A percentile compares a stretch with the other conserved stretches of the same genome.
phyloP scores from a whole-genome alignment of 2,797 vertebrate genomes.

The Gobio occitaniae region DNA sequence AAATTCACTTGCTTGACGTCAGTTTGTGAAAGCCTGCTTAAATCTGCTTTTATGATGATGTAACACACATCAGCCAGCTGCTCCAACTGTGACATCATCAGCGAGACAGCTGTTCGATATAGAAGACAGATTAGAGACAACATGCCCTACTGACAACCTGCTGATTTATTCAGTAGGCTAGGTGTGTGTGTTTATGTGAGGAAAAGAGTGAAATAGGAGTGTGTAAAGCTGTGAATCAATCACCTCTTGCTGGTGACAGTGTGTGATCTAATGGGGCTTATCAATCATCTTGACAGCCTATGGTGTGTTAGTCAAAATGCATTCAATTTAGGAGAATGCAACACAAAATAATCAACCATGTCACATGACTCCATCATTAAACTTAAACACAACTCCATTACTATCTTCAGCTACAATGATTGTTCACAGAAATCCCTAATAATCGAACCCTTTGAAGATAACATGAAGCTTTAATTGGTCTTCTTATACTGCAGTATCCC shows the following conservation, averaged over 20 bases:
- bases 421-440: neutral
- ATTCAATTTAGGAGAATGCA: conserved; percentile 1
- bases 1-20: neutral
- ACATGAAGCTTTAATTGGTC: neutral
- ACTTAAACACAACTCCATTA: conserved; percentile 19
- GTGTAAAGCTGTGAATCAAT: conserved; percentile 15
- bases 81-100: conserved; percentile 39
- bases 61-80: conserved; percentile 32
- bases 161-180: conserved; percentile 34
- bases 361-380: conserved; percentile 1
- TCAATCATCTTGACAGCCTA: conserved; percentile 31
- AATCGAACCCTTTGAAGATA: conserved; percentile 12
- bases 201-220: neutral
- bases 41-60: conserved; percentile 43
- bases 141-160: conserved; percentile 39
- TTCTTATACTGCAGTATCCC: neutral
- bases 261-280: conserved; percentile 37
- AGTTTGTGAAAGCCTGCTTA: conserved; percentile 17
- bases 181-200: conserved; percentile 23
- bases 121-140: conserved; percentile 52
- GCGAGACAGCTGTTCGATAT: conserved; percentile 40
- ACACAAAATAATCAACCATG: conserved; percentile 4
- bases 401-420: conserved; percentile 3
- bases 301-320: neutral
- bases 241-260: neutral